A percentile compares a stretch with the other conserved stretches of the same genome.
These are phyloP conservation scores for Tupiocoris notatus DNA, from an alignment of 2,888 invertebrate genomes.

Conservation along the genomic window DNA sequence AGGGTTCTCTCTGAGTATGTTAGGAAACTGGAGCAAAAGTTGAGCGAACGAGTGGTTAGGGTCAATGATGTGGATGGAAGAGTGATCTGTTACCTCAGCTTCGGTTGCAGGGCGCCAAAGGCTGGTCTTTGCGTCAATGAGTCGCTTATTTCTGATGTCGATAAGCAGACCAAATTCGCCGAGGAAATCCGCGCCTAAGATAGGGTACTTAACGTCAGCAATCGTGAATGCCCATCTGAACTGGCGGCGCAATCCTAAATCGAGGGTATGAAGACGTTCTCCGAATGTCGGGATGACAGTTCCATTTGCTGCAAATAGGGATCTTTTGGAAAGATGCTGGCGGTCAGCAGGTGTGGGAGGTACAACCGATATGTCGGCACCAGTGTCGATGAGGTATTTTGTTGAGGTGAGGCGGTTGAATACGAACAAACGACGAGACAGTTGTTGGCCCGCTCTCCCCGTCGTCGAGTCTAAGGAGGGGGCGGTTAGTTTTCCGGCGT, in stretches of 20 bases:
- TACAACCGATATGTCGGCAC: constrained; percentile 2
- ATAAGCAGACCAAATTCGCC: not conserved
- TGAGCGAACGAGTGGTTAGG: not conserved
- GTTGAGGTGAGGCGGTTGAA: too few relatives aligned
- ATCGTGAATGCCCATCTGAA: constrained; percentile 2
- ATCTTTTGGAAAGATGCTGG: not conserved
- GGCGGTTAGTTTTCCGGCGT: constrained; percentile 28
- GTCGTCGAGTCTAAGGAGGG: constrained; percentile 6
- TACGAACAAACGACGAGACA: constrained; percentile 30
- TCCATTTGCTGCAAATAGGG: constrained; percentile 17
- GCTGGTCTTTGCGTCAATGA: not conserved
- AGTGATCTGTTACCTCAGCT: not conserved
- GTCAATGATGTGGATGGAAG: not conserved
- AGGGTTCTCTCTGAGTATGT: constrained; percentile 1
- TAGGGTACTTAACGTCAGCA: not conserved
- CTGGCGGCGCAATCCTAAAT: not conserved
- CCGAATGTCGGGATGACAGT: not conserved
- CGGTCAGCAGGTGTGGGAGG: not conserved
- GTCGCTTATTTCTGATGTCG: not conserved
- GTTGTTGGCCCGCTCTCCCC: not conserved
- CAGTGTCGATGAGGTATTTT: not conserved
- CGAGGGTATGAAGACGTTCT: not conserved
- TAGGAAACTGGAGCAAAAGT: not conserved
- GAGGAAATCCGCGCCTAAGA: constrained; percentile 1
- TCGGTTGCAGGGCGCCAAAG: not conserved